phyloP scores from a whole-genome alignment of 92 coral and sea anemone genomes.

The Phenganax stokvisi region DNA sequence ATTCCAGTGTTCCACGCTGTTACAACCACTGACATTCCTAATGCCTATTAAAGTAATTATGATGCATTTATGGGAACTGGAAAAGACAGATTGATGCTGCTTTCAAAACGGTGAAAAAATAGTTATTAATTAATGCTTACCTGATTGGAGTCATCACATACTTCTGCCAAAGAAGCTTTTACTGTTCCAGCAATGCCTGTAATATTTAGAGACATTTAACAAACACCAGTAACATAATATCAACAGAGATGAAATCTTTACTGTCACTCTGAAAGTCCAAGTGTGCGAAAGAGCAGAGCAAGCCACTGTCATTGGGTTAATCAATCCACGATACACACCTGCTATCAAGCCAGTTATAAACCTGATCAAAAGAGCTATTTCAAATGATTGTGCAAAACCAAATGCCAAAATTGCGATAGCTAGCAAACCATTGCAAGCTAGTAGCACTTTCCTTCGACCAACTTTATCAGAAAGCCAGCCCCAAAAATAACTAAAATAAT shows the following conservation, averaged over 20 bases:
- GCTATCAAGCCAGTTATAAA: slow-evolving; percentile 59
- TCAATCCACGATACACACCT: slow-evolving; percentile 43
- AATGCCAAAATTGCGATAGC: slow-evolving; percentile 46
- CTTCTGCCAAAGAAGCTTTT: slow-evolving; percentile 65
- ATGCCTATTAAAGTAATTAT: slow-evolving; percentile 43
- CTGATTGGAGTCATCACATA: slow-evolving; percentile 75
- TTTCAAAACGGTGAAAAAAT: neutral
- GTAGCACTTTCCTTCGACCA: slow-evolving; percentile 67
- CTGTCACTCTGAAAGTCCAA: too few relatives aligned
- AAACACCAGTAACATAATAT: neutral
- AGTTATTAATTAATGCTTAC: slow-evolving; percentile 29
- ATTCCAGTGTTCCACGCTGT: slow-evolving; percentile 64
- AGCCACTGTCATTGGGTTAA: neutral
- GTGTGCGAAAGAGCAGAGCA: too few relatives aligned
- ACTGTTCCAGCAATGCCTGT: slow-evolving; percentile 57
- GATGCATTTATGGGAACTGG: neutral
- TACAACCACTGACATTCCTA: slow-evolving; percentile 66
- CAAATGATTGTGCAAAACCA: slow-evolving; percentile 68
- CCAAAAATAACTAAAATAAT: slow-evolving; percentile 67
- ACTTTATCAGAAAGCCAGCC: slow-evolving; percentile 73
- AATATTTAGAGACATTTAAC: neutral
- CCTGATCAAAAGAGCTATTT: slow-evolving; percentile 63
- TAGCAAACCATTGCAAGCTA: slow-evolving; percentile 37
- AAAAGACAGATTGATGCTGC: neutral
- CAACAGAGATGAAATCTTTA: too few relatives aligned